These are phyloP conservation scores for Onychomys torridus DNA, from an alignment of 2,797 vertebrate species.

Conservation along the genomic window DNA sequence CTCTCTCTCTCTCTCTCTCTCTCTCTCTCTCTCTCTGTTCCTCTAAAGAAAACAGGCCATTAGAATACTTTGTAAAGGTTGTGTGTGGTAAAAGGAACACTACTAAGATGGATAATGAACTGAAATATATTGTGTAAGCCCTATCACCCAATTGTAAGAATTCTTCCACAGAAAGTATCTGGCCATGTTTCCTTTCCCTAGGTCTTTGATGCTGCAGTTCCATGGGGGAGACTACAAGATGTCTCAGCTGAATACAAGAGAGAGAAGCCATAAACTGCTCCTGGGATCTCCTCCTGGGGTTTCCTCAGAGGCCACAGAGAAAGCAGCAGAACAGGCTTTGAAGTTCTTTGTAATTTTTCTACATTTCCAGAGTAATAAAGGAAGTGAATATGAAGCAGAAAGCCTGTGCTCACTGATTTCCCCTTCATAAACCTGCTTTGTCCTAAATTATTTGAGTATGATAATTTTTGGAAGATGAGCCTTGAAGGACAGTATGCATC, in stretches of 20 bases:
- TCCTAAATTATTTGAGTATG: neutral
- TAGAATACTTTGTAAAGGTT: neutral
- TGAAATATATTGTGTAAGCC: slow-evolving; percentile 9
- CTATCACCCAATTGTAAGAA: neutral
- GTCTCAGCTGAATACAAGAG: neutral
- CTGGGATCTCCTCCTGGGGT: neutral
- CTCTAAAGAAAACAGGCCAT: neutral
- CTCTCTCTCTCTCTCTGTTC: too few relatives aligned
- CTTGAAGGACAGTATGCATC: neutral
- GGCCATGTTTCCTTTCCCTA: neutral
- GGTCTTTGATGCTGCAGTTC: neutral
- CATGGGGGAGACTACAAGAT: neutral
- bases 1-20: too few relatives aligned
- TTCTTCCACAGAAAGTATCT: neutral
- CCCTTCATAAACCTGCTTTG: slow-evolving; percentile 8
- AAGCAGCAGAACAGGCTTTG: neutral
- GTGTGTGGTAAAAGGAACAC: neutral
- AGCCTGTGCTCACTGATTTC: neutral
- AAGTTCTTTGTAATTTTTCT: neutral
- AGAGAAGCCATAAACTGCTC: neutral
- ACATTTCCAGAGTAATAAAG: neutral
- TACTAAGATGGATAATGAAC: neutral
- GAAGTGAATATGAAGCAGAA: neutral
- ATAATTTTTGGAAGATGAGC: neutral
- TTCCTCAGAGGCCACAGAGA: neutral